Base-by-base conservation (phyloP, 2,797 vertebrate species). In the Malacoraja senta region DNA sequence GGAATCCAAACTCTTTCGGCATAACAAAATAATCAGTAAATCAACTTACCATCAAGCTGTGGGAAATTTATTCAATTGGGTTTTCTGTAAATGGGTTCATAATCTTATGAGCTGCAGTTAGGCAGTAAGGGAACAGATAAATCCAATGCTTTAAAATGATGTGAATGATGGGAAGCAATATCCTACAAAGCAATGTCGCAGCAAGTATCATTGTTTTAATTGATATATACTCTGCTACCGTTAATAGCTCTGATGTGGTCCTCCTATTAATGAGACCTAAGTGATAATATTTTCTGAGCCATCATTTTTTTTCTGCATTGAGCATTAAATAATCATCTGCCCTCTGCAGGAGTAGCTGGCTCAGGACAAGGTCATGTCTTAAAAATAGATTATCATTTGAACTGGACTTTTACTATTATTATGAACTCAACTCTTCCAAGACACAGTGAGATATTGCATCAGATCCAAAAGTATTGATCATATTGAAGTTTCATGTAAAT, bases 251-350 rank as follows among this genome's bases (percentile, higher is more conserved):
- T 26, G 10, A 53, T 83, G 80, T 26, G 38, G 26, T 24, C 19
- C 44, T 29, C 44, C 19, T 83, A 21, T 21, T 83, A 53, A 79
- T 53, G 80, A 83, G 44, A 58, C 80, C 24, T 26, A 58, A 58
- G 44, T 13, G 2, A 13, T 53, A 53, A 61, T 12, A 84, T 15
- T 84, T 61, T 61, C 81, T 58, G 58, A 61, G 3, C 3, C 81
- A 84, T 61, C 15, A 29, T 0, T 12, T 84, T 74, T 84, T 58
- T 21, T 81, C 26, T 84, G 53, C 53, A 84, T 61, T 61, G 53
- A 84, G 24, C n/a, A 61, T 61, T n/a, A 84, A 84, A n/a, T 84
- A 84, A 84, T 29, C 61, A 84, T 84, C 81, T 61, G 81, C 53
- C 81, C 3, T n/a, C 24, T 61, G 6, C 7, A 53, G 44, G 81